These are phyloP conservation scores for Nephrotoma guestfalica DNA, from an alignment of 2,888 invertebrate genomes.

Conservation along the genomic window DNA sequence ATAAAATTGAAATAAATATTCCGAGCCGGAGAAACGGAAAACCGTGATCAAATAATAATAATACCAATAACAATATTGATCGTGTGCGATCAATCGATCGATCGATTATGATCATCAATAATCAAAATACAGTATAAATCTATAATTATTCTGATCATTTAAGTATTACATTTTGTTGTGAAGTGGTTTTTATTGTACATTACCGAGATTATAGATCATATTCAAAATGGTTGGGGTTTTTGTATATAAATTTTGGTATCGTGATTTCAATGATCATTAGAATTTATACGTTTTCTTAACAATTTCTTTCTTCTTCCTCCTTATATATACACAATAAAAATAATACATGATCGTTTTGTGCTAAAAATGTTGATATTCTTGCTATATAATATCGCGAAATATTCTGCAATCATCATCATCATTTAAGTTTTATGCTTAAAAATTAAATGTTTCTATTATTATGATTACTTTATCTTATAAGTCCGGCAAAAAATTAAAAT, in stretches of 20 bases:
- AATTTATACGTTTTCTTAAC: not conserved
- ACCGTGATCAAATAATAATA: not conserved
- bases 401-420: not conserved
- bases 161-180: not conserved
- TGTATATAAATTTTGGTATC: not conserved
- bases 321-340: not conserved
- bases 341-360: not conserved
- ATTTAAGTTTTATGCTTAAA: not conserved
- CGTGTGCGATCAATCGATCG: slow-evolving; percentile 4
- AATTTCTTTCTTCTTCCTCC: not conserved
- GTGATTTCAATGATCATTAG: not conserved
- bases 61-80: not conserved
- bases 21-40: not conserved
- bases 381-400: not conserved
- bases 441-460: not conserved
- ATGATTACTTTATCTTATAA: not conserved
- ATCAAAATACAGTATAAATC: not conserved
- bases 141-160: not conserved
- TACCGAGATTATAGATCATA: not conserved
- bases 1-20: not conserved
- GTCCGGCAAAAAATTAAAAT: not conserved
- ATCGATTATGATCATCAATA: slow-evolving; percentile 1
- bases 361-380: not conserved
- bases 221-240: not conserved
- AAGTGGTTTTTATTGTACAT: not conserved